A percentile compares a stretch with the other conserved stretches of the same genome.
Conservation (phyloP, 2,888 invertebrate species). For the Oscheius sp. region DNA sequence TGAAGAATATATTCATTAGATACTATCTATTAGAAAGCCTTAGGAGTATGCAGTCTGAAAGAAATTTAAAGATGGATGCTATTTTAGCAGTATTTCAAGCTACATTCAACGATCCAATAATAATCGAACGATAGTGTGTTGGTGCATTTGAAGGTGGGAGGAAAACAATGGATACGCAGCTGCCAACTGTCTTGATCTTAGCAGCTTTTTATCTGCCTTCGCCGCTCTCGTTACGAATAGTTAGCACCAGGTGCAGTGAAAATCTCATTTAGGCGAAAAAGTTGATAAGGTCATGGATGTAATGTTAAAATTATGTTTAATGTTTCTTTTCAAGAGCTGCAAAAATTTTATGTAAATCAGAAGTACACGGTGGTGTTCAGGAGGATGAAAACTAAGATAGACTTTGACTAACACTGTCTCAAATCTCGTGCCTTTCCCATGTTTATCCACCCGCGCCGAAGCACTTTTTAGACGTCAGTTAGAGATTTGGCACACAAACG, state of each 20-base stretch:
- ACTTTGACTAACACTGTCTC: slow-evolving; percentile 11
- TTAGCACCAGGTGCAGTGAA: slow-evolving; percentile 21
- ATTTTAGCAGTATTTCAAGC: no score
- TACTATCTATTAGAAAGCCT: not conserved
- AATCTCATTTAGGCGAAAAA: not conserved
- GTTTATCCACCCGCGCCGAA: slow-evolving; percentile 29
- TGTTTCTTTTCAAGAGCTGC: no score
- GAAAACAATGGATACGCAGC: slow-evolving; percentile 29
- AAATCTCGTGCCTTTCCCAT: slow-evolving; percentile 14
- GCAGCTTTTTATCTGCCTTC: slow-evolving; percentile 25
- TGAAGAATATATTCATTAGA: no score
- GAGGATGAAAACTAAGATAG: not conserved
- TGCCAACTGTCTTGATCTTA: slow-evolving; percentile 29
- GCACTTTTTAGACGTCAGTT: slow-evolving; percentile 24
- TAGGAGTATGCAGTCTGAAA: not conserved
- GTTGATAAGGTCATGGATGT: not conserved
- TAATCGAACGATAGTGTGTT: slow-evolving; percentile 20
- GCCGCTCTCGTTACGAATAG: slow-evolving; percentile 24
- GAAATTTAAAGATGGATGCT: not conserved
- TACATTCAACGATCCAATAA: no score
- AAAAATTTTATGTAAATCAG: no score
- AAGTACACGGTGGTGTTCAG: not conserved
- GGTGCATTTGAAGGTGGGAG: slow-evolving; percentile 26
- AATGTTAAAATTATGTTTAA: slow-evolving; percentile 4
- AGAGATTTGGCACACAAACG: slow-evolving; percentile 28